Evolutionary conservation across 2,113 vertebrate species (phyloP).

Genomic region (Paraplagusia blochii): DNA sequence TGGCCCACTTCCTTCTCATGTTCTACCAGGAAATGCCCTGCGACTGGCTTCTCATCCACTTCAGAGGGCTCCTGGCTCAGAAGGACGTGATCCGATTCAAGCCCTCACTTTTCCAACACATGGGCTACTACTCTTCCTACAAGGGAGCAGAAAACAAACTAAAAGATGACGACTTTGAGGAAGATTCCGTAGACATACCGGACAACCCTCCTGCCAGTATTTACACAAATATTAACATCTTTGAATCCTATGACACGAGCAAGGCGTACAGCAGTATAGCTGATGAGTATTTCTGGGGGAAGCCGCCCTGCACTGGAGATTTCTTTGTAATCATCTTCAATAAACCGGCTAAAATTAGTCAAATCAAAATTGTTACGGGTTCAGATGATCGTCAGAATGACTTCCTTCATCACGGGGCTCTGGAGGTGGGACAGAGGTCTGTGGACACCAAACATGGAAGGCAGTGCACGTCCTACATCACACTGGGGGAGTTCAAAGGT

Average conservation of each 20-base stretch:
- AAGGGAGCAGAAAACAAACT: slow-evolving; percentile 96
- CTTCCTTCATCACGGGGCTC: slow-evolving; percentile 88
- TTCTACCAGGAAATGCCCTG: slow-evolving; percentile 99
- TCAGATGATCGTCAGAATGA: slow-evolving; percentile 95
- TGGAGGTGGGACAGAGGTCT: slow-evolving; percentile 90
- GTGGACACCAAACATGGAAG: slow-evolving; percentile 82
- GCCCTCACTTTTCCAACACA: slow-evolving; percentile 96
- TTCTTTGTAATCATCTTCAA: slow-evolving; percentile 90
- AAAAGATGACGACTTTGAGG: slow-evolving; percentile 98
- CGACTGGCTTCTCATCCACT: slow-evolving; percentile 96
- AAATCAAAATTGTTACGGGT: slow-evolving; percentile 91
- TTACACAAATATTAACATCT: slow-evolving; percentile 96
- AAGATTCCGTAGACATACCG: slow-evolving; percentile 92
- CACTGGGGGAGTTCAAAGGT: slow-evolving; percentile 91
- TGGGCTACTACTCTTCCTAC: slow-evolving; percentile 98
- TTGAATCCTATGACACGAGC: slow-evolving; percentile 91
- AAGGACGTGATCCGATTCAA: slow-evolving; percentile 92
- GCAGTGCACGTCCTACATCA: slow-evolving; percentile 87
- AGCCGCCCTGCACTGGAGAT: slow-evolving; percentile 88
- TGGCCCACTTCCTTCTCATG: slow-evolving; percentile 97
- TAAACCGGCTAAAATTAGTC: slow-evolving; percentile 85
- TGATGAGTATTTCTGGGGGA: slow-evolving; percentile 98
- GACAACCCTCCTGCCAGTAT: slow-evolving; percentile 93
- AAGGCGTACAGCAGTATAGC: slow-evolving; percentile 95
- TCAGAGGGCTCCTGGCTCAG: slow-evolving; percentile 89